phyloP scores from a whole-genome alignment of 2,797 vertebrate genomes.

The Staurois parvus region DNA sequence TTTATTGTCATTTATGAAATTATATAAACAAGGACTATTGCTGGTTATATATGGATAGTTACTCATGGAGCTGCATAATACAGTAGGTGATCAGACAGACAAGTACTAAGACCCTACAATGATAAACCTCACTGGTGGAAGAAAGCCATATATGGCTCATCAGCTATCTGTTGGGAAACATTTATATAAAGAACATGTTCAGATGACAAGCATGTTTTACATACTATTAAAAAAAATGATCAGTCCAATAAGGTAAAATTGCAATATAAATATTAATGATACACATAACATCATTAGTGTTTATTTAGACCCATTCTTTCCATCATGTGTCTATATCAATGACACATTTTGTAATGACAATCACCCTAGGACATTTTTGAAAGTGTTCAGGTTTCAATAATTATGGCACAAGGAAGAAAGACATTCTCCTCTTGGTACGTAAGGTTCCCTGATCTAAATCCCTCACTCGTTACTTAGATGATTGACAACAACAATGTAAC shows the following conservation, averaged over 20 bases:
- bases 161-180: background rate
- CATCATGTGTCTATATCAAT: constrained; percentile 18
- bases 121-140: background rate
- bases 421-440: constrained; percentile 18
- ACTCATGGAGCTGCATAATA: no score
- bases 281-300: background rate
- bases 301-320: constrained; percentile 29
- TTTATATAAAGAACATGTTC: no score
- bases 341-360: constrained; percentile 34
- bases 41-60: no score
- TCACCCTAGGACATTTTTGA: constrained; percentile 1
- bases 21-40: no score
- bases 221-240: background rate
- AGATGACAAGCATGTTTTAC: background rate
- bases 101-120: no score
- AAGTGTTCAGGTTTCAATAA: constrained; percentile 22
- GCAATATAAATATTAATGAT: constrained; percentile 5
- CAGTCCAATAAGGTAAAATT: background rate
- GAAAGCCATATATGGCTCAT: no score
- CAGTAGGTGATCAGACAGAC: no score
- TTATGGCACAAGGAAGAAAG: constrained; percentile 41
- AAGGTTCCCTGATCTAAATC: background rate
- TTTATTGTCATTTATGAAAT: no score
- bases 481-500: constrained; percentile 28
- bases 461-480: constrained; percentile 17